Evolutionary conservation across 2,888 invertebrate species (phyloP).

Genomic region (Lasioglossum vierecki): DNA sequence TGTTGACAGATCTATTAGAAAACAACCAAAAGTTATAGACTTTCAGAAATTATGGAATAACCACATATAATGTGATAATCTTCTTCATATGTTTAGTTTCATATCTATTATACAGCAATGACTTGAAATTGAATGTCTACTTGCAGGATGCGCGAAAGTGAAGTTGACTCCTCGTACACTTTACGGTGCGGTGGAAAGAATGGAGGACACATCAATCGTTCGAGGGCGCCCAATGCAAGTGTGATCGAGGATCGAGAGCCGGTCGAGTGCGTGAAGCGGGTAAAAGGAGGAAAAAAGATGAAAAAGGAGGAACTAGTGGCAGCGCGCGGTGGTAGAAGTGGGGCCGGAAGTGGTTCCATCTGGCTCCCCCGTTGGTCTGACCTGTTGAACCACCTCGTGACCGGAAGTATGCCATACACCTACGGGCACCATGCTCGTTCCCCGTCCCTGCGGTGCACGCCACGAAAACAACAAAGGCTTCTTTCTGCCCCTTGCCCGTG

Average conservation of each 20-base stretch:
- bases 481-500: conserved; percentile 70
- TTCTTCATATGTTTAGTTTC: too few relatives aligned
- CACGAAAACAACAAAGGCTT: conserved; percentile 80
- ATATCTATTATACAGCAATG: too few relatives aligned
- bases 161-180: not conserved
- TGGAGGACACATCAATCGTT: not conserved
- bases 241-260: conserved; percentile 19
- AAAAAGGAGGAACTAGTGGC: conserved; percentile 36
- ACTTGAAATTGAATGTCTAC: too few relatives aligned
- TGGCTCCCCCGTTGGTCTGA: conserved; percentile 83
- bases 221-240: conserved; percentile 19
- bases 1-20: too few relatives aligned
- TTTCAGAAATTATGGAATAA: too few relatives aligned
- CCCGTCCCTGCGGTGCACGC: conserved; percentile 48
- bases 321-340: conserved; percentile 57
- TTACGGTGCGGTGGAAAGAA: not conserved
- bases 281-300: conserved; percentile 31
- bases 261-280: conserved; percentile 5
- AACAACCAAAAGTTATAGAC: too few relatives aligned
- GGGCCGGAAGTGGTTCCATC: conserved; percentile 84
- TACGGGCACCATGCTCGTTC: conserved; percentile 71
- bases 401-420: conserved; percentile 82
- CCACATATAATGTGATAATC: too few relatives aligned
- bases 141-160: not conserved
- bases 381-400: conserved; percentile 84